Evolutionary conservation across 1,140 invertebrate genomes (phyloP).

Genomic region (Brachionus rubens): DNA sequence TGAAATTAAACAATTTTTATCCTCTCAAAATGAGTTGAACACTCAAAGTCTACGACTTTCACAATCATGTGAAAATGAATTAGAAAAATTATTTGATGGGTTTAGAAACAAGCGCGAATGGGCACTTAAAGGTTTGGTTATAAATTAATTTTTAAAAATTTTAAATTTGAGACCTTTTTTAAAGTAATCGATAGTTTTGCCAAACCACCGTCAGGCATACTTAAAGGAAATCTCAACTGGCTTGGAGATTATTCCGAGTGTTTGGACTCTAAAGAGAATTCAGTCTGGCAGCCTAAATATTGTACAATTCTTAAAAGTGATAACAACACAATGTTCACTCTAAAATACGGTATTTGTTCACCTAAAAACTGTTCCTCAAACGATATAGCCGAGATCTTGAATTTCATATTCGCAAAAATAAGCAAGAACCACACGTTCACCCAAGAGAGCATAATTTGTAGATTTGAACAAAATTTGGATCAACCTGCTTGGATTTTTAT

Average conservation of each 20-base stretch:
- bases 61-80: no score
- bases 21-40: no score
- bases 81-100: no score
- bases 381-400: slow-evolving; percentile 21
- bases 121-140: not conserved
- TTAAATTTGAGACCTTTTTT: not conserved
- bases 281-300: not conserved
- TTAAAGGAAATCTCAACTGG: slow-evolving; percentile 12
- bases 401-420: slow-evolving; percentile 23
- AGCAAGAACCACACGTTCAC: not conserved
- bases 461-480: not conserved
- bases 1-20: no score
- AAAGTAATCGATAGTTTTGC: slow-evolving; percentile 8
- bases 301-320: not conserved
- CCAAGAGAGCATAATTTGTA: not conserved
- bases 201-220: not conserved
- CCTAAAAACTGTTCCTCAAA: not conserved
- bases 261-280: not conserved
- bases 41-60: no score
- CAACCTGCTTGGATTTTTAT: not conserved
- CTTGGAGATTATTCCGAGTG: slow-evolving; percentile 14
- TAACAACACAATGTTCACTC: not conserved
- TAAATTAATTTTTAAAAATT: no score
- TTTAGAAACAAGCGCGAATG: no score
- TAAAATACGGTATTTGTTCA: slow-evolving; percentile 12